Percentiles rank a stretch among this genome's conserved stretches.
Evolutionary conservation across 2,888 invertebrate genomes (phyloP).

Genomic region (Drosophila colorata): DNA sequence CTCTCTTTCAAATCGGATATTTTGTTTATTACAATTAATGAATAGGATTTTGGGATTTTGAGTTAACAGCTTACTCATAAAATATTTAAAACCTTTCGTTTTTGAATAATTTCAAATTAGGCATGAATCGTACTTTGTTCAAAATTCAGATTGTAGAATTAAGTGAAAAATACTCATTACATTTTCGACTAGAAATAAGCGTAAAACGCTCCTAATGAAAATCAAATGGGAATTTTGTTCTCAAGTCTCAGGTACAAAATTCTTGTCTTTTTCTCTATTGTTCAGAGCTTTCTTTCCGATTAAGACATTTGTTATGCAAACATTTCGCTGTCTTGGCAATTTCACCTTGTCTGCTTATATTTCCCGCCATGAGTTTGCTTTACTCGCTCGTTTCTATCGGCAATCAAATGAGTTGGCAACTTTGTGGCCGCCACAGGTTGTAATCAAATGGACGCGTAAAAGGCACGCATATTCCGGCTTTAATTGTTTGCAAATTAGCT

Average conservation of each 20-base stretch:
- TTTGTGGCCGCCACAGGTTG: constrained; percentile 37
- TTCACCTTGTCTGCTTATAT: constrained; percentile 25
- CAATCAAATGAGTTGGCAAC: constrained; percentile 68
- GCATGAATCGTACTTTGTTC: no score
- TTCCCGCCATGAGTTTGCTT: constrained; percentile 50
- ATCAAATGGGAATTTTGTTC: neutral
- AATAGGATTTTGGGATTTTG: no score
- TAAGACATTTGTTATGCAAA: constrained; percentile 7
- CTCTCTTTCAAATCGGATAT: no score
- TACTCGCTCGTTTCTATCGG: constrained; percentile 40
- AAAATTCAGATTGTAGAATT: no score
- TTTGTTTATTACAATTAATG: no score
- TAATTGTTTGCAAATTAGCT: constrained; percentile 80
- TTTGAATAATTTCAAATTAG: no score
- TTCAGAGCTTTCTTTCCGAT: constrained; percentile 7
- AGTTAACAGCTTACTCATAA: no score
- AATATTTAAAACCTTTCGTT: no score
- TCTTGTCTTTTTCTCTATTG: neutral
- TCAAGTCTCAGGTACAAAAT: neutral
- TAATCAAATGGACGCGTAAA: constrained; percentile 27
- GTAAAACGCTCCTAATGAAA: no score
- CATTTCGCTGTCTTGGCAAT: constrained; percentile 37
- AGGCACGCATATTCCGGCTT: constrained; percentile 35
- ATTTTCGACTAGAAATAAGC: no score
- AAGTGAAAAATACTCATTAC: no score